Percentiles rank a stretch among this genome's conserved stretches.
Evolutionary conservation across 2,888 invertebrate genomes (phyloP).

Genomic region (Lomographa bimaculata): DNA sequence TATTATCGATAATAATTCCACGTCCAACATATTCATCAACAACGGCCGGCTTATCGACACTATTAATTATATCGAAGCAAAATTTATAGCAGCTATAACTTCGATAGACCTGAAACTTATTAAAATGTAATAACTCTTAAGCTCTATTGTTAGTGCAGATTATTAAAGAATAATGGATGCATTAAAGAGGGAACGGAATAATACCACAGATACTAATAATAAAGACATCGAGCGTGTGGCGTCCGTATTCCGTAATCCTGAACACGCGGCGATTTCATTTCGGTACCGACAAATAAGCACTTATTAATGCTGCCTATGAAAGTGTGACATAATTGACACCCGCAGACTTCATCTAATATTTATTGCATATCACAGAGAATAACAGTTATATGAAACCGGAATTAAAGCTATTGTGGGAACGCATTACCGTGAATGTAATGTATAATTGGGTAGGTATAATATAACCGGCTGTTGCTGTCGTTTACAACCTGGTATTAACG

Average conservation of each 20-base stretch:
- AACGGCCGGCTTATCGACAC: conserved; percentile 47
- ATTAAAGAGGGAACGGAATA: conserved; percentile 26
- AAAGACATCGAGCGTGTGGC: conserved; percentile 51
- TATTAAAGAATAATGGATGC: conserved; percentile 15
- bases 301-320: conserved; percentile 66
- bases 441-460: conserved; percentile 44
- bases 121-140: conserved; percentile 55
- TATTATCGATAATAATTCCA: conserved; percentile 37
- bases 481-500: conserved; percentile 12
- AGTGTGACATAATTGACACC: conserved; percentile 65
- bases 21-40: conserved; percentile 50
- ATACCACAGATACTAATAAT: conserved; percentile 54
- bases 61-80: conserved; percentile 57
- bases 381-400: conserved; percentile 65
- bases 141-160: conserved; percentile 36
- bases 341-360: conserved; percentile 72
- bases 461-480: conserved; percentile 38
- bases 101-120: conserved; percentile 57
- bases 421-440: conserved; percentile 47
- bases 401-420: conserved; percentile 60
- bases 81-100: conserved; percentile 68
- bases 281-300: conserved; percentile 70
- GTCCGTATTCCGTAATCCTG: conserved; percentile 59
- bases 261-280: conserved; percentile 77
- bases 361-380: conserved; percentile 67